Percentiles rank a stretch among this genome's conserved stretches.
phyloP scores from a whole-genome alignment of 1,140 invertebrate genomes.

The Camponotus floridanus region DNA sequence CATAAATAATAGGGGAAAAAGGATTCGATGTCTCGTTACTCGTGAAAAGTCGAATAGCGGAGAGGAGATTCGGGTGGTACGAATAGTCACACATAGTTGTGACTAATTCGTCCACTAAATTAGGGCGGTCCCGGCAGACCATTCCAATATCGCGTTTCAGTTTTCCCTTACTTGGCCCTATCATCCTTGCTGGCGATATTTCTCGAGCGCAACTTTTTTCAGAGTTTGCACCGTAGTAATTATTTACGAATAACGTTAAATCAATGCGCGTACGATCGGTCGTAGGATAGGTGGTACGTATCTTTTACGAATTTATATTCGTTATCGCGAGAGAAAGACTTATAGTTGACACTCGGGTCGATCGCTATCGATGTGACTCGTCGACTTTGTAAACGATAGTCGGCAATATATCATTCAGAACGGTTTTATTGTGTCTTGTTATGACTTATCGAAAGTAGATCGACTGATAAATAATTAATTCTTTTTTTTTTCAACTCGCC shows the following conservation, averaged over 20 bases:
- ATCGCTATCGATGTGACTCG: slow-evolving; percentile 46
- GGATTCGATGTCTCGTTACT: slow-evolving; percentile 56
- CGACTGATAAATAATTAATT: slow-evolving; percentile 58
- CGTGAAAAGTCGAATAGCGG: slow-evolving; percentile 31
- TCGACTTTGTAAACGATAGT: slow-evolving; percentile 61
- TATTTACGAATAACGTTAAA: slow-evolving; percentile 3
- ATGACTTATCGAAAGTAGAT: slow-evolving; percentile 29
- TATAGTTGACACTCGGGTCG: slow-evolving; percentile 67
- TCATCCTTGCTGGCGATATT: slow-evolving; percentile 16
- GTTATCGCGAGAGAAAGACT: slow-evolving; percentile 62
- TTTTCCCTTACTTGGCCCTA: slow-evolving; percentile 31
- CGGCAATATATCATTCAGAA: slow-evolving; percentile 60
- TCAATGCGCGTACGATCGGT: slow-evolving; percentile 36
- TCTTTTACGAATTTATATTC: slow-evolving; percentile 64
- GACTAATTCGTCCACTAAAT: slow-evolving; percentile 62
- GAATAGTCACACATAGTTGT: slow-evolving; percentile 44
- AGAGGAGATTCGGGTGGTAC: neutral
- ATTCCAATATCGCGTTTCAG: slow-evolving; percentile 63
- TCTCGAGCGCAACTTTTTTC: slow-evolving; percentile 22
- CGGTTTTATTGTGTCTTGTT: slow-evolving; percentile 48
- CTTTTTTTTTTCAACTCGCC: neutral
- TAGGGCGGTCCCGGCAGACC: slow-evolving; percentile 14
- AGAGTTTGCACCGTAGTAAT: neutral
- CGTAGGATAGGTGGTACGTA: slow-evolving; percentile 39
- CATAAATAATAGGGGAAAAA: slow-evolving; percentile 68